Evolutionary conservation across 2,113 vertebrate species (phyloP), one percentile per base, ranked within the genome.

Genomic region (Myrmecophaga tridactyla): DNA sequence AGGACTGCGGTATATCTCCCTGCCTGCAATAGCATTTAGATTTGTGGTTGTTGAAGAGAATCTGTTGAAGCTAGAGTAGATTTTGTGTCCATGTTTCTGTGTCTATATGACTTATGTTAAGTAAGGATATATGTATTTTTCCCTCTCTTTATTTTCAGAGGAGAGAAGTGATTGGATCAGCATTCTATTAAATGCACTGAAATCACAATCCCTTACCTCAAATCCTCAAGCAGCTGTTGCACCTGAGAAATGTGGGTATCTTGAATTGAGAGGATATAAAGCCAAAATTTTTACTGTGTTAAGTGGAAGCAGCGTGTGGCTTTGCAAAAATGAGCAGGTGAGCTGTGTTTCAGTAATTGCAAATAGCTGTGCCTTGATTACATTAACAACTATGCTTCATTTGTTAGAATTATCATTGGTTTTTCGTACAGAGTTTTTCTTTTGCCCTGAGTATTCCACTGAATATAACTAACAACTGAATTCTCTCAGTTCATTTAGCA

Each of bases 301-400:
- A 98, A 98, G 98, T 98, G 99, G 99, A 93, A 99, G 97, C 97
- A 99, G 98, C 94, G 98, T 99, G 98, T 99, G 99, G 98, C 98
- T 99, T 97, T 99, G 99, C 98, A 99, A 99, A 99, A 99, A 99
- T 94, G 99, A 99, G 96, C 99, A 99, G 99, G 99, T 99, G 98
- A 98, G 96, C 89, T 90, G 80, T 97, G n/a, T 97, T 81, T 83
- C 43, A 46, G 75, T 39, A 90, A 91, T 78, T 97, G 70, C 78
- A 97, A 95, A 91, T 92, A 84, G 70, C 63, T 82, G 48, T 67
- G 89, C 86, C 93, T 97, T 96, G 92, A 75, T 97, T 92, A 93
- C 75, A 95, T 84, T 31, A 87, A 72, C 77, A 93, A 94, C 41
- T 77, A 25, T 94, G 73, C 67, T 94, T 86, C 95, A 85, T 95